Evolutionary conservation across 2,888 invertebrate species (phyloP).

Genomic region (Xylocampa areola): DNA sequence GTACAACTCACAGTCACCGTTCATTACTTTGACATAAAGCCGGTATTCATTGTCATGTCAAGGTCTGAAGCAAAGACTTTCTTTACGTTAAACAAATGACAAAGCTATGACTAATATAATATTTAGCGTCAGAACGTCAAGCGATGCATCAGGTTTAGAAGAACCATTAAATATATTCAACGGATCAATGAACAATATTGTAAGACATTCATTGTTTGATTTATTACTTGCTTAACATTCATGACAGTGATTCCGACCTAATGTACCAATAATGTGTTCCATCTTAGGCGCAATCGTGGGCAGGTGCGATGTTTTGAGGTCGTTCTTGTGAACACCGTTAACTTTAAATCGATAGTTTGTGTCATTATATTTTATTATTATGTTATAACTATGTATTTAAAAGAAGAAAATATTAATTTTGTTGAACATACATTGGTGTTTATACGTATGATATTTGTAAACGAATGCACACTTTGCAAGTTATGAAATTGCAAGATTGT

Average conservation of each 20-base stretch:
- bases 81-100: neutral
- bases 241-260: slow-evolving; percentile 39
- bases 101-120: neutral
- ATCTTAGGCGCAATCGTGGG: slow-evolving; percentile 48
- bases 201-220: slow-evolving; percentile 18
- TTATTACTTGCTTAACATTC: slow-evolving; percentile 35
- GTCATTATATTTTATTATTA: slow-evolving; percentile 17
- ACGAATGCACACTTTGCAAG: neutral
- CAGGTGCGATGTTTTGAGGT: slow-evolving; percentile 48
- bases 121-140: neutral
- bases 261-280: slow-evolving; percentile 42
- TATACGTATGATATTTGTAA: neutral
- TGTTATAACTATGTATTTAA: slow-evolving; percentile 29
- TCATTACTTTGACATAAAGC: slow-evolving; percentile 12
- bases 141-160: neutral
- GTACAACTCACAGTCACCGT: slow-evolving; percentile 8
- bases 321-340: slow-evolving; percentile 27
- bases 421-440: neutral
- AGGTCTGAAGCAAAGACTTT: neutral
- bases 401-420: slow-evolving; percentile 8
- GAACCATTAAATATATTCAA: slow-evolving; percentile 8
- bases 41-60: neutral
- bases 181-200: slow-evolving; percentile 1
- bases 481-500: no score
- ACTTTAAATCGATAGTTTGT: slow-evolving; percentile 10